Evolutionary conservation across 2,113 vertebrate species (phyloP).

Genomic region (Cyprinodon tularosa): DNA sequence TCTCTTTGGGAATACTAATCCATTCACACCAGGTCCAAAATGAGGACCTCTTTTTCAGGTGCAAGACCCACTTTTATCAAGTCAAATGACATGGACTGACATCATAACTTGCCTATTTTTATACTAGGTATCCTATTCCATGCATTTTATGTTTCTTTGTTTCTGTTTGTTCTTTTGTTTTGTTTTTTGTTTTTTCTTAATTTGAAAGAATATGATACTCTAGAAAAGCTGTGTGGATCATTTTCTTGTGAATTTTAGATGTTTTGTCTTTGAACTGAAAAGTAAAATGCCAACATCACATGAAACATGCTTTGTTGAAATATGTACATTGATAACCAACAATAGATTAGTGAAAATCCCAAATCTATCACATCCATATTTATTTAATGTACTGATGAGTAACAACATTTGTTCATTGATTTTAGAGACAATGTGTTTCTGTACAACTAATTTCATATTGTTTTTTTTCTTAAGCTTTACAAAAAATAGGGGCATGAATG

Average conservation of each 20-base stretch:
- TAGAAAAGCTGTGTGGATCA: slow-evolving; percentile 26
- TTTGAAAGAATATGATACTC: slow-evolving; percentile 36
- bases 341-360: neutral
- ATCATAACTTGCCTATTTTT: slow-evolving; percentile 52
- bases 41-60: slow-evolving; percentile 2
- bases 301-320: slow-evolving; percentile 18
- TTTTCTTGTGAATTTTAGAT: slow-evolving; percentile 35
- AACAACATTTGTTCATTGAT: neutral
- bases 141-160: slow-evolving; percentile 20
- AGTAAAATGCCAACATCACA: slow-evolving; percentile 54
- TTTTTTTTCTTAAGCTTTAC: slow-evolving; percentile 1
- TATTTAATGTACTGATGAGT: slow-evolving; percentile 4
- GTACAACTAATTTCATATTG: slow-evolving; percentile 2
- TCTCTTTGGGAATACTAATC: slow-evolving; percentile 94
- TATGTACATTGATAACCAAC: slow-evolving; percentile 18
- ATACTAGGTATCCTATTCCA: slow-evolving; percentile 36
- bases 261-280: slow-evolving; percentile 49
- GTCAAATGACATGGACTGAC: slow-evolving; percentile 37
- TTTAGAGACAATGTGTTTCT: neutral
- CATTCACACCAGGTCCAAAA: neutral
- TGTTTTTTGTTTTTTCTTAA: slow-evolving; percentile 8
- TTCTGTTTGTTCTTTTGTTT: neutral
- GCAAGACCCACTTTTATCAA: slow-evolving; percentile 41
- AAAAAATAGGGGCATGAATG: slow-evolving; percentile 5
- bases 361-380: slow-evolving; percentile 5